Percentiles rank a stretch among this genome's conserved stretches.
Conservation (phyloP, 2,797 vertebrate species). For the Toxotes lorentzi region DNA sequence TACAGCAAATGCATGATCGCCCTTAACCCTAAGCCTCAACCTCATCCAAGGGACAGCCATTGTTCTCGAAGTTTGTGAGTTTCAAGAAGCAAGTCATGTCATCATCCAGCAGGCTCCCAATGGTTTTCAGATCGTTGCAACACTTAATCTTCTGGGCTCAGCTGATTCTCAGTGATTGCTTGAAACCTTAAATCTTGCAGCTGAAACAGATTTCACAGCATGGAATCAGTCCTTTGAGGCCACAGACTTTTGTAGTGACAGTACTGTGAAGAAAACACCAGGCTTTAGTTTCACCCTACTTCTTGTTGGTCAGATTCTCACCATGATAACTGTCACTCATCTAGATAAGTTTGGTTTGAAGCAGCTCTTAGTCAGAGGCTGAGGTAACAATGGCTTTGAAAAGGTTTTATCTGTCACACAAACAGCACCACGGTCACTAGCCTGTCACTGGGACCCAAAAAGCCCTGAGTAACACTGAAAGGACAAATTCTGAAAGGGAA, state of each 20-base stretch:
- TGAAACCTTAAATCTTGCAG: background rate
- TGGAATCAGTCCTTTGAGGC: background rate
- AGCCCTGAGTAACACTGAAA: too few relatives aligned
- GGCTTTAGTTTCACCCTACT: background rate
- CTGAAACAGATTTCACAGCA: background rate
- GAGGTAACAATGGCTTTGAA: slow-evolving; percentile 7
- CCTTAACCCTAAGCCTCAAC: too few relatives aligned
- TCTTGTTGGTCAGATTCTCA: slow-evolving; percentile 7
- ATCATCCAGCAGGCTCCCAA: slow-evolving; percentile 1
- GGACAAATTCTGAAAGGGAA: too few relatives aligned
- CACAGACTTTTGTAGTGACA: background rate
- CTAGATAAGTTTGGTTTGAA: background rate
- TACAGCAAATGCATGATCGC: too few relatives aligned
- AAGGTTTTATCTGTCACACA: slow-evolving; percentile 6
- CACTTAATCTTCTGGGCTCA: background rate
- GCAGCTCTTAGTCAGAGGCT: background rate
- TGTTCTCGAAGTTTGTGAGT: background rate
- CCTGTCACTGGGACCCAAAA: too few relatives aligned
- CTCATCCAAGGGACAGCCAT: too few relatives aligned
- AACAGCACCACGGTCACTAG: background rate
- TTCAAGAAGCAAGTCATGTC: background rate
- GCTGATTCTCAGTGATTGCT: background rate
- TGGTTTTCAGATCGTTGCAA: background rate
- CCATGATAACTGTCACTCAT: slow-evolving; percentile 5
- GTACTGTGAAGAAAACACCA: background rate